Conservation (phyloP, 2,888 invertebrate species). For the Lasioglossum figueresi region DNA sequence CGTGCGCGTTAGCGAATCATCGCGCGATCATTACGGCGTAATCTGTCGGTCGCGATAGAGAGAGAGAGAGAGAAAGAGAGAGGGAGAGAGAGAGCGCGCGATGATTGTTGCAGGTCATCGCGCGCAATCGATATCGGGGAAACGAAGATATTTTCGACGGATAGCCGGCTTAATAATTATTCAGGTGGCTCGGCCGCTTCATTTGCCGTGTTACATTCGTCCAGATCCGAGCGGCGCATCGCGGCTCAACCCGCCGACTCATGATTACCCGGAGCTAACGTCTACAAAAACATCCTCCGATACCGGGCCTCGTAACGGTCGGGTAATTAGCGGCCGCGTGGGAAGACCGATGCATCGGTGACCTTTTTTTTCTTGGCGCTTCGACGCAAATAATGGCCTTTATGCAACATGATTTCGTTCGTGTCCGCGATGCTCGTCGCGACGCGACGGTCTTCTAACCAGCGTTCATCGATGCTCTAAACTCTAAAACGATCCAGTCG, state of each 20-base stretch:
- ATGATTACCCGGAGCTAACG: constrained; percentile 60
- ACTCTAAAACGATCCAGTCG: not conserved
- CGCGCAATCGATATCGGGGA: constrained; percentile 69
- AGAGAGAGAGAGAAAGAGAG: no score
- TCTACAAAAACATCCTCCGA: constrained; percentile 54
- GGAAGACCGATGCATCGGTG: constrained; percentile 48
- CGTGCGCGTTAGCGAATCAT: constrained; percentile 67
- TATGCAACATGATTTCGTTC: not conserved
- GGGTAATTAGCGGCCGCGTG: constrained; percentile 59
- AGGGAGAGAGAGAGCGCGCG: not conserved
- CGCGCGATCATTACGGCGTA: constrained; percentile 58
- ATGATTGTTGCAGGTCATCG: constrained; percentile 73
- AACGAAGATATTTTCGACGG: constrained; percentile 38
- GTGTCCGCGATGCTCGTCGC: not conserved
- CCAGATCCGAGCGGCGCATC: not conserved
- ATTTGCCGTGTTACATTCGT: constrained; percentile 42
- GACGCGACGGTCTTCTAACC: not conserved
- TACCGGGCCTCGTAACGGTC: constrained; percentile 48
- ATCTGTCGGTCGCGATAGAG: not conserved
- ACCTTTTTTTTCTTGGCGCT: constrained; percentile 13
- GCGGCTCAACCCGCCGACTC: constrained; percentile 58
- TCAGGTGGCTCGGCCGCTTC: constrained; percentile 54
- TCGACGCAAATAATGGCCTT: constrained; percentile 17
- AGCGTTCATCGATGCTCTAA: not conserved
- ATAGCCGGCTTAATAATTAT: constrained; percentile 58